Conservation (phyloP, 2,797 vertebrate species). For the Acrossocheilus wenchowensis region DNA sequence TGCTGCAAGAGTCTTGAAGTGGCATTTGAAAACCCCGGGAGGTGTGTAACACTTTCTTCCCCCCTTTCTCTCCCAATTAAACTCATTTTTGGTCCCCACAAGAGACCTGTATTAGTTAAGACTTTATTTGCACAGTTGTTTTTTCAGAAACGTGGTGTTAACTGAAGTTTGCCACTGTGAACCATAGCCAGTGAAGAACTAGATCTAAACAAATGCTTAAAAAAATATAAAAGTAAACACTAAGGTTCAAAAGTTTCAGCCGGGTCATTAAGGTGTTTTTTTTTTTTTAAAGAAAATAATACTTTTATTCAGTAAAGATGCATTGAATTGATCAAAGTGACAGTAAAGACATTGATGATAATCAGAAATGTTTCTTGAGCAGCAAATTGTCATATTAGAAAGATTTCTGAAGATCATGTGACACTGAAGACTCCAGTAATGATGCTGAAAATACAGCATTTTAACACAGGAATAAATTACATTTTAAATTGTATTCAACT, state of each 20-base stretch:
- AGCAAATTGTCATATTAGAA: neutral
- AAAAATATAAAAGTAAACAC: neutral
- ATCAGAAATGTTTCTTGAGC: no score
- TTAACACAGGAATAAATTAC: neutral
- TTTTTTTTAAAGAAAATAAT: neutral
- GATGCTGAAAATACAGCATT: neutral
- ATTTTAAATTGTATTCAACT: neutral
- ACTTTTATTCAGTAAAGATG: neutral
- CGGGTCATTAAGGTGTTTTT: neutral
- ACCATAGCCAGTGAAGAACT: neutral
- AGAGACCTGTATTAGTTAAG: conserved; percentile 15
- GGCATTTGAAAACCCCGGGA: conserved; percentile 68
- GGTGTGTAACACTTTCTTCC: conserved; percentile 63
- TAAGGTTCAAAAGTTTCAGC: neutral
- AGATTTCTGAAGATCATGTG: neutral
- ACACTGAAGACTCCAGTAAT: neutral
- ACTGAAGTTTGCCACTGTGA: neutral
- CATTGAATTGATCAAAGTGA: neutral
- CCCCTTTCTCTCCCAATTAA: conserved; percentile 66
- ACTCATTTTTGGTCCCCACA: conserved; percentile 44
- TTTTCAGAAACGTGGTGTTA: neutral
- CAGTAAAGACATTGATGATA: neutral
- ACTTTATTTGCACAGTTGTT: neutral
- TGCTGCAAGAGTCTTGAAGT: conserved; percentile 62
- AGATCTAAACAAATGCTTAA: neutral